These are phyloP conservation scores for Drosophila arizonae DNA, from an alignment of 1,140 invertebrate species.

Conservation along the genomic window DNA sequence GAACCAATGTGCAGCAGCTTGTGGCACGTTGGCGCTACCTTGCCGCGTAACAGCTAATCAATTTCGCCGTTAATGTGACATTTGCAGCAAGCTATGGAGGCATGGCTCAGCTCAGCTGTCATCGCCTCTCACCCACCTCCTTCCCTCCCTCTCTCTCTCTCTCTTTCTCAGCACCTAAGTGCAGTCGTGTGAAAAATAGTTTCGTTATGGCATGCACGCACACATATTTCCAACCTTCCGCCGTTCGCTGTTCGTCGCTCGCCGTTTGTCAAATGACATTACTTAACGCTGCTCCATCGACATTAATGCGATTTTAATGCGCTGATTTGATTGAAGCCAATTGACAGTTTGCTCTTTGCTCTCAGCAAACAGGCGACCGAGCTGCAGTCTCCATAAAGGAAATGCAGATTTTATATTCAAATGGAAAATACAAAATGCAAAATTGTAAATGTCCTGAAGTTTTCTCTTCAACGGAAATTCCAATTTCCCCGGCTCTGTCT, in stretches of 20 bases:
- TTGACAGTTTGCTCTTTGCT: slow-evolving; percentile 58
- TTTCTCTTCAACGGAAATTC: slow-evolving; percentile 12
- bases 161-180: slow-evolving; percentile 15
- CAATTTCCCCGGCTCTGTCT: slow-evolving; percentile 4
- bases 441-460: slow-evolving; percentile 1
- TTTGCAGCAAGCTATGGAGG: slow-evolving; percentile 33
- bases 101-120: background rate
- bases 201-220: slow-evolving; percentile 49
- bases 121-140: background rate
- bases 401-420: slow-evolving; percentile 15
- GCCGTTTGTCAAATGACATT: slow-evolving; percentile 25
- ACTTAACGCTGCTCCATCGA: slow-evolving; percentile 36
- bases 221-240: slow-evolving; percentile 26
- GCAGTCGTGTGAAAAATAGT: slow-evolving; percentile 67
- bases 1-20: slow-evolving; percentile 26
- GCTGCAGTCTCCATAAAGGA: background rate
- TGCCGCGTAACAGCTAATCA: slow-evolving; percentile 63
- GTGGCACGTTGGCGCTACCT: slow-evolving; percentile 23
- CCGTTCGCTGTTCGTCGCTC: no score
- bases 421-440: slow-evolving; percentile 11
- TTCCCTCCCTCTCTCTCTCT: background rate
- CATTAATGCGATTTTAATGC: slow-evolving; percentile 73
- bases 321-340: slow-evolving; percentile 70
- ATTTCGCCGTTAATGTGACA: slow-evolving; percentile 61
- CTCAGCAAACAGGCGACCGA: slow-evolving; percentile 3